Evolutionary conservation across 2,888 invertebrate species (phyloP).

Genomic region (Flexamia atlantica): DNA sequence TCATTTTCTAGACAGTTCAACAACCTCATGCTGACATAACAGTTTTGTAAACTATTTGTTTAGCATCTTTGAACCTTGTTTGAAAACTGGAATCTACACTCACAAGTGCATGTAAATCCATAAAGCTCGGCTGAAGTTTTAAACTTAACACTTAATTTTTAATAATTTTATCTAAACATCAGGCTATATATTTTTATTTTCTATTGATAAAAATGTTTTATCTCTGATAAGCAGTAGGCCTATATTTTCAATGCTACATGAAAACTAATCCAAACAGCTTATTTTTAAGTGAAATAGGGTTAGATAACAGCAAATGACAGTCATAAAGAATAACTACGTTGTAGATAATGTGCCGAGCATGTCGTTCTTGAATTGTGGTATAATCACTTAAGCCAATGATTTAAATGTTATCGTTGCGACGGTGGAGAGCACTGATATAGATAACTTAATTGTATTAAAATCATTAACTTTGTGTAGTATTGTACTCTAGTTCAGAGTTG

Average conservation of each 20-base stretch:
- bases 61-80: not conserved
- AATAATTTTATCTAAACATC: too few relatives aligned
- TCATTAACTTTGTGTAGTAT: too few relatives aligned
- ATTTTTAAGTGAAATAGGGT: not conserved
- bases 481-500: too few relatives aligned
- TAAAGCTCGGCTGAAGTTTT: too few relatives aligned
- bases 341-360: not conserved
- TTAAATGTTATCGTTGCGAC: not conserved
- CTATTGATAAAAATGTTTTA: too few relatives aligned
- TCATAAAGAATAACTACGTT: not conserved
- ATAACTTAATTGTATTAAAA: not conserved
- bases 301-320: not conserved
- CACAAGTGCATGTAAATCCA: too few relatives aligned
- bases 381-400: conserved; percentile 18
- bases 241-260: not conserved
- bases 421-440: not conserved
- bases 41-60: not conserved
- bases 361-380: not conserved
- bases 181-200: too few relatives aligned
- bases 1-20: conserved; percentile 21
- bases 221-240: too few relatives aligned
- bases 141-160: too few relatives aligned
- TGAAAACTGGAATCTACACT: too few relatives aligned
- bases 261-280: conserved; percentile 17
- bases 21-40: not conserved